phyloP scores from a whole-genome alignment of 2,113 vertebrate genomes.

The Elephas maximus region DNA sequence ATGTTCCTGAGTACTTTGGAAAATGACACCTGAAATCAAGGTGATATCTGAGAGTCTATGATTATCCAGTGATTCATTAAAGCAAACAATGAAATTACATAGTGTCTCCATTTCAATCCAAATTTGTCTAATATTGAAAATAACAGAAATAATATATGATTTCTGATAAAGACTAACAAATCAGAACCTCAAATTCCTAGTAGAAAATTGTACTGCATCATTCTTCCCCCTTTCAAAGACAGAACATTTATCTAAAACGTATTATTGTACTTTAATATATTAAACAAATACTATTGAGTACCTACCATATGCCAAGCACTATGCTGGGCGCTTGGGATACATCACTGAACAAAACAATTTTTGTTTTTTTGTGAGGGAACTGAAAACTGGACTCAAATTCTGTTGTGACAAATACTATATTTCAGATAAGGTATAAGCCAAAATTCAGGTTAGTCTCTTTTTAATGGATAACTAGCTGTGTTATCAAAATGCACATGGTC shows the following conservation, averaged over 20 bases:
- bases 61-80: neutral
- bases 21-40: neutral
- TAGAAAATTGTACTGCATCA: neutral
- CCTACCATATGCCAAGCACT: neutral
- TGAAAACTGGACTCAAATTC: neutral
- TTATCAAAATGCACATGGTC: neutral
- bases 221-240: conserved; percentile 22
- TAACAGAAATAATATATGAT: neutral
- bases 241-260: neutral
- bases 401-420: neutral
- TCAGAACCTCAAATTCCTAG: neutral
- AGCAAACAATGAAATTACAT: neutral
- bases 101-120: neutral
- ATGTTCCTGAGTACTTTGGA: neutral
- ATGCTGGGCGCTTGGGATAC: neutral
- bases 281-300: neutral
- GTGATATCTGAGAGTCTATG: neutral
- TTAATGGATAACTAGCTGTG: neutral
- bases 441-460: neutral
- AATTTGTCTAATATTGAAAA: neutral
- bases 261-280: neutral
- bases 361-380: too few relatives aligned
- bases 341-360: neutral
- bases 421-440: neutral
- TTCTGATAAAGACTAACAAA: neutral